Evolutionary conservation across 2,797 vertebrate genomes (phyloP), one percentile per base, ranked within the genome.

Genomic region (Buphagus erythrorhynchus): DNA sequence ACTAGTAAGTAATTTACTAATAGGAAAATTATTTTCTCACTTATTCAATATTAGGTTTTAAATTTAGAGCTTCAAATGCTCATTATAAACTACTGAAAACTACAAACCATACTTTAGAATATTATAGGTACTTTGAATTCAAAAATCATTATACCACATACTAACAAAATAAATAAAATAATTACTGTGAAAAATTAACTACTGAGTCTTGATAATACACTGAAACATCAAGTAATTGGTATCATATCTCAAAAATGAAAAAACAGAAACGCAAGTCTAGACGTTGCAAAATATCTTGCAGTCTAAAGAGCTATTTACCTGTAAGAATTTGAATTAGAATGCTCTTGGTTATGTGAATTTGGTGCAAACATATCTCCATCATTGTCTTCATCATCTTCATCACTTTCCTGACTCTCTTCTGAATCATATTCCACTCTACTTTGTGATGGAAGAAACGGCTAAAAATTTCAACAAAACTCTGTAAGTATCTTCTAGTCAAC

Each of bases 291-390:
- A 52, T 17, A 86, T 42, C 15, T 26, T 51, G 5, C 24, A 59
- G 59, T 88, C 31, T 59, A 2, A 78, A 54, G 24, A 43, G 40
- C 36, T 65, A 75, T 20, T 36, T 57, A 99, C 99, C 99, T 99
- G 98, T 99, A 99, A 4, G 99, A 99, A 97, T 99, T 99, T 93
- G 99, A 98, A 97, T 99, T 99, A 20, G 99, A 99, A 97, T 99
- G 99, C 71, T 99, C 99, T 71, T 98, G 98, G 69, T 98, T 98
- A 8, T 98, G 98, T 59, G 98, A 98, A 96, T 98, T 98, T 80
- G 98, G 97, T 83, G 98, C 96, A 97, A 98, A 98, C 29, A 78
- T 78, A 85, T 98, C 98, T 7, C 98, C 98, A 5, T 98, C 98
- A 5, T 96, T 97, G 1, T 98, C 98, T 59, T 99, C 98, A 51